These are phyloP conservation scores for Calosoma granatense DNA, from an alignment of 1,140 invertebrate genomes.

Conservation along the genomic window DNA sequence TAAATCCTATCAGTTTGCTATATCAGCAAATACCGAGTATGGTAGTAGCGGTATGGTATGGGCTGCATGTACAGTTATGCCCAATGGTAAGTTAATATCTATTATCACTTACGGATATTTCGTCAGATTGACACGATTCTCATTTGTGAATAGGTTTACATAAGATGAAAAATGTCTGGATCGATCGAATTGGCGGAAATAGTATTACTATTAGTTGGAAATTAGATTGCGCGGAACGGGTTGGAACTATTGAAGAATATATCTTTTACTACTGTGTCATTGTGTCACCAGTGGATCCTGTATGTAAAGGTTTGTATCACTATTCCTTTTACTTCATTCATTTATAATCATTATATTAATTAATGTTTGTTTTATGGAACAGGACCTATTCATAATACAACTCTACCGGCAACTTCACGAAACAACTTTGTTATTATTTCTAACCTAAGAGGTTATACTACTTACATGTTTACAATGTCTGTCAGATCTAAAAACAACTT, in stretches of 20 bases:
- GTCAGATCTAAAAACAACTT: slow-evolving; percentile 56
- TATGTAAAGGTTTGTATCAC: slow-evolving; percentile 33
- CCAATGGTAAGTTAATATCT: slow-evolving; percentile 45
- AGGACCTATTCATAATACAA: slow-evolving; percentile 33
- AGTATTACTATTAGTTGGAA: slow-evolving; percentile 56
- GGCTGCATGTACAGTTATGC: slow-evolving; percentile 64
- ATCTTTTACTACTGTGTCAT: slow-evolving; percentile 59
- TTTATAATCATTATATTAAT: slow-evolving; percentile 6
- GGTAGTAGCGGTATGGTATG: slow-evolving; percentile 66
- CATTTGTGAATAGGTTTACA: slow-evolving; percentile 40
- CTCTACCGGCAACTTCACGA: slow-evolving; percentile 32
- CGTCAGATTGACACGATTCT: slow-evolving; percentile 45
- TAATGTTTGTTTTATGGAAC: slow-evolving; percentile 11
- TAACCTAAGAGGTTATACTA: slow-evolving; percentile 61
- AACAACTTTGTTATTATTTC: slow-evolving; percentile 32
- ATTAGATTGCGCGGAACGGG: slow-evolving; percentile 56
- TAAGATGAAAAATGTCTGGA: slow-evolving; percentile 55
- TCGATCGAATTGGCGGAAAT: slow-evolving; percentile 44
- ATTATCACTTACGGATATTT: slow-evolving; percentile 49
- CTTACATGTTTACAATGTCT: slow-evolving; percentile 62
- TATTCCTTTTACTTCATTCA: background rate
- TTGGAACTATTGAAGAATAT: slow-evolving; percentile 53
- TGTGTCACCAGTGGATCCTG: slow-evolving; percentile 37
- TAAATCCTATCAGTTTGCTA: slow-evolving; percentile 55
- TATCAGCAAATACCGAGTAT: slow-evolving; percentile 52